Conservation (phyloP, 2,113 vertebrate genomes). For the Dromiciops gliroides region DNA sequence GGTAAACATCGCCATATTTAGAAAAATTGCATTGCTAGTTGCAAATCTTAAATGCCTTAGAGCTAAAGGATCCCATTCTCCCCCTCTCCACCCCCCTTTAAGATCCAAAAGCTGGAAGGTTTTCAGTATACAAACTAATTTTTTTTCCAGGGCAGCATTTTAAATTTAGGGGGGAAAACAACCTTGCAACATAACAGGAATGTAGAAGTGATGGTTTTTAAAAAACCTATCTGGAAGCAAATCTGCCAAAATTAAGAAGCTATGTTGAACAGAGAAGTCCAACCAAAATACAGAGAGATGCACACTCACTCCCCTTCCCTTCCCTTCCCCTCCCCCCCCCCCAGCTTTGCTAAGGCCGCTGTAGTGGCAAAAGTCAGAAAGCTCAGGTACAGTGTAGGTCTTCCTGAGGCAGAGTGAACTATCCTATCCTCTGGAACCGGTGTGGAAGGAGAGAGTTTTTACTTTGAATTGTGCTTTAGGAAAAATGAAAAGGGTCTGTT, state of each 20-base stretch:
- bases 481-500: slow-evolving; percentile 32
- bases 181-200: slow-evolving; percentile 67
- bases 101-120: slow-evolving; percentile 71
- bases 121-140: slow-evolving; percentile 75
- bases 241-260: slow-evolving; percentile 33
- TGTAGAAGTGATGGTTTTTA: slow-evolving; percentile 65
- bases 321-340: not conserved
- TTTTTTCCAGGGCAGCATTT: slow-evolving; percentile 81
- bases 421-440: slow-evolving; percentile 48
- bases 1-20: slow-evolving; percentile 86
- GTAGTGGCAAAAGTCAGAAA: slow-evolving; percentile 65
- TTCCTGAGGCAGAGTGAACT: slow-evolving; percentile 70
- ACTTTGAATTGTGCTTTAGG: slow-evolving; percentile 67
- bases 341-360: slow-evolving; percentile 69
- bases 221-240: slow-evolving; percentile 66
- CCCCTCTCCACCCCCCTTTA: slow-evolving; percentile 38
- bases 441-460: slow-evolving; percentile 9
- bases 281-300: slow-evolving; percentile 42
- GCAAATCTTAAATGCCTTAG: slow-evolving; percentile 83
- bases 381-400: slow-evolving; percentile 69
- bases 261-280: slow-evolving; percentile 30
- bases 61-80: slow-evolving; percentile 75
- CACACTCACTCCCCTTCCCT: slow-evolving; percentile 11
- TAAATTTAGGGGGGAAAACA: slow-evolving; percentile 54
- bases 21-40: slow-evolving; percentile 92